A percentile compares a stretch with the other conserved stretches of the same genome.
phyloP scores from a whole-genome alignment of 1,140 invertebrate species.

The Helicoverpa zea region DNA sequence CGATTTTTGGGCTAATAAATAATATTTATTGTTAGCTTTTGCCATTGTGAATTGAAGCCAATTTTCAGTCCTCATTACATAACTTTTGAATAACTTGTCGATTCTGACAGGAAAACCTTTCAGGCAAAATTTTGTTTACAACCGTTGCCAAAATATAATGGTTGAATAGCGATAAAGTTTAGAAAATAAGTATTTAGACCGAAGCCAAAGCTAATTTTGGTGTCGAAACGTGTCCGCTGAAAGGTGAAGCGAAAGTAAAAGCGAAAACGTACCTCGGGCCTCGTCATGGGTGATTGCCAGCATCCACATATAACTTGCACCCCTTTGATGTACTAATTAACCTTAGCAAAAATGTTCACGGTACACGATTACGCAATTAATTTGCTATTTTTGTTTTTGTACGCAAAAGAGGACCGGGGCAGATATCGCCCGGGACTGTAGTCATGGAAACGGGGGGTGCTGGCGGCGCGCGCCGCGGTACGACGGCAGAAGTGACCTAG shows the following conservation, averaged over 20 bases:
- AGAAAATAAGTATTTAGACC: neutral
- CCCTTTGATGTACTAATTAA: slow-evolving; percentile 71
- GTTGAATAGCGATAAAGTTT: neutral
- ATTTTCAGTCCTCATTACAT: slow-evolving; percentile 21
- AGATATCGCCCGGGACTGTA: slow-evolving; percentile 79
- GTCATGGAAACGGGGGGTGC: slow-evolving; percentile 78
- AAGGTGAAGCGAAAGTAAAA: slow-evolving; percentile 35
- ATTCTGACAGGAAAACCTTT: neutral
- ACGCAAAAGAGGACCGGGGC: slow-evolving; percentile 72
- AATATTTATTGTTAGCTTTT: neutral
- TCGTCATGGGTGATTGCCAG: slow-evolving; percentile 51
- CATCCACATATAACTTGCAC: slow-evolving; percentile 54
- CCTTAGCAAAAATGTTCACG: slow-evolving; percentile 68
- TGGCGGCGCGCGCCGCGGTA: slow-evolving; percentile 78
- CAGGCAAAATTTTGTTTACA: neutral
- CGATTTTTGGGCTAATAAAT: neutral
- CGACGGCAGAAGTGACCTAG: slow-evolving; percentile 77
- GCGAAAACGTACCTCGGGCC: slow-evolving; percentile 55
- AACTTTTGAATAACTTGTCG: slow-evolving; percentile 10
- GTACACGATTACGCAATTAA: slow-evolving; percentile 83
- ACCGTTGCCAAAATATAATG: neutral
- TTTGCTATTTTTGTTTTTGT: slow-evolving; percentile 86
- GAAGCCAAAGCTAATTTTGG: slow-evolving; percentile 20
- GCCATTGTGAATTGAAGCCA: neutral
- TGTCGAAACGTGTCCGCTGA: slow-evolving; percentile 22